Percentiles rank a stretch among this genome's conserved stretches.
Evolutionary conservation across 2,797 vertebrate species (phyloP).

Genomic region (Rhinatrema bivittatum): DNA sequence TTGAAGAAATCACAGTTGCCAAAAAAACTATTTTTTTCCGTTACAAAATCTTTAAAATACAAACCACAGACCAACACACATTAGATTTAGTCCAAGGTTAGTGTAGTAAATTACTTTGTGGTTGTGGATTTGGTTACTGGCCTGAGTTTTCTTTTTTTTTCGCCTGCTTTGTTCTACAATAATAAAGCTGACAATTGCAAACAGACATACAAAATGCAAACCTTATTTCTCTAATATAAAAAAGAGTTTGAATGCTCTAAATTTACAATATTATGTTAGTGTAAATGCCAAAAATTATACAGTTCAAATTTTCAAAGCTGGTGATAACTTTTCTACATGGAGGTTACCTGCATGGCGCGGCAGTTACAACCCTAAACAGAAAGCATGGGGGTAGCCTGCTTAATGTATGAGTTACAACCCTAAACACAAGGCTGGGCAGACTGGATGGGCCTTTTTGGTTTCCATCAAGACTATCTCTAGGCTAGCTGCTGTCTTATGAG

Average conservation of each 20-base stretch:
- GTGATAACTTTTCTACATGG: too few relatives aligned
- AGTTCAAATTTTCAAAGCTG: too few relatives aligned
- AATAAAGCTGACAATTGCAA: constrained; percentile 37
- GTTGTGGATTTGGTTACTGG: constrained; percentile 47
- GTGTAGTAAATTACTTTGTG: constrained; percentile 50
- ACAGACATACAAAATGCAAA: constrained; percentile 31
- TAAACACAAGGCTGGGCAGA: too few relatives aligned
- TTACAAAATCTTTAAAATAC: constrained; percentile 32
- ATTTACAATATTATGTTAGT: too few relatives aligned
- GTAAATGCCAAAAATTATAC: too few relatives aligned
- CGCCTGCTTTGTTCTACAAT: constrained; percentile 26
- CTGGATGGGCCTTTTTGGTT: too few relatives aligned
- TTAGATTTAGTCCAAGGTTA: constrained; percentile 48
- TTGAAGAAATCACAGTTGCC: constrained; percentile 4
- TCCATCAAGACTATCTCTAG: too few relatives aligned
- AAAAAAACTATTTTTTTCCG: constrained; percentile 30
- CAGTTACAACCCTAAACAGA: too few relatives aligned
- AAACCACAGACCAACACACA: constrained; percentile 47
- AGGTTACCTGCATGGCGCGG: too few relatives aligned
- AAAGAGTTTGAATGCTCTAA: constrained; percentile 14
- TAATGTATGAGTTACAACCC: too few relatives aligned
- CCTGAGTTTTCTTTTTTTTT: constrained; percentile 35
- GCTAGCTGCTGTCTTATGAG: too few relatives aligned
- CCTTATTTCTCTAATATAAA: constrained; percentile 19
- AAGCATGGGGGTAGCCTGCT: too few relatives aligned